Percentiles rank a stretch among this genome's conserved stretches.
Conservation (phyloP, 2,888 invertebrate species). For the Pachycephus smyrnensis region DNA sequence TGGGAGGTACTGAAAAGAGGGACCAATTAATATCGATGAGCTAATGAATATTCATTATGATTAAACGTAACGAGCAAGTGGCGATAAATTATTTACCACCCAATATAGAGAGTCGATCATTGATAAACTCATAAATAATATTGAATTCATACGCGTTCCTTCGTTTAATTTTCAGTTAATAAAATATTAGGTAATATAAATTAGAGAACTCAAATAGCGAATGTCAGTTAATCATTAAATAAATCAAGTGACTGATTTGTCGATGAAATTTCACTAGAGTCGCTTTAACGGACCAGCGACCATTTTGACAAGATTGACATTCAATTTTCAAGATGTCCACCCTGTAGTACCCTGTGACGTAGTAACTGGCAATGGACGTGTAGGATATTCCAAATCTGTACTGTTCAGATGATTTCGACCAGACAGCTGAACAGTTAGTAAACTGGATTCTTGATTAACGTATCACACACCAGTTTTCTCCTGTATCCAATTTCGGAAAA, state of each 20-base stretch:
- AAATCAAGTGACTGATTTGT: neutral
- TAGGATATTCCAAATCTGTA: neutral
- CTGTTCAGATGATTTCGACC: neutral
- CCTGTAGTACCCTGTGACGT: too few relatives aligned
- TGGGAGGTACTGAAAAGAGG: neutral
- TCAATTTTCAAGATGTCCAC: neutral
- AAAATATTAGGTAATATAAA: neutral
- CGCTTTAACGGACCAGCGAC: neutral
- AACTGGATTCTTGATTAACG: neutral
- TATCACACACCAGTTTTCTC: conserved; percentile 46
- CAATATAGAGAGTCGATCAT: neutral
- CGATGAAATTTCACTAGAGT: neutral
- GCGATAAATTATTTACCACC: conserved; percentile 21
- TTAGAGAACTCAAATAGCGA: neutral
- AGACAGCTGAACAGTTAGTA: neutral
- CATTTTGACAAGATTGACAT: neutral
- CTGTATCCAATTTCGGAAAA: conserved; percentile 65
- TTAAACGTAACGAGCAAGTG: conserved; percentile 17
- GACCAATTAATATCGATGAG: neutral
- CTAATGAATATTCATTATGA: conserved; percentile 35
- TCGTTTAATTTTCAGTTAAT: neutral
- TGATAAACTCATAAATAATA: neutral
- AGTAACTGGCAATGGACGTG: neutral
- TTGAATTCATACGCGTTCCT: neutral
- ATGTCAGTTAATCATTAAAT: neutral